Evolutionary conservation across 2,888 invertebrate genomes (phyloP), one percentile per base, ranked within the genome.

Genomic region (Baccha elongata): DNA sequence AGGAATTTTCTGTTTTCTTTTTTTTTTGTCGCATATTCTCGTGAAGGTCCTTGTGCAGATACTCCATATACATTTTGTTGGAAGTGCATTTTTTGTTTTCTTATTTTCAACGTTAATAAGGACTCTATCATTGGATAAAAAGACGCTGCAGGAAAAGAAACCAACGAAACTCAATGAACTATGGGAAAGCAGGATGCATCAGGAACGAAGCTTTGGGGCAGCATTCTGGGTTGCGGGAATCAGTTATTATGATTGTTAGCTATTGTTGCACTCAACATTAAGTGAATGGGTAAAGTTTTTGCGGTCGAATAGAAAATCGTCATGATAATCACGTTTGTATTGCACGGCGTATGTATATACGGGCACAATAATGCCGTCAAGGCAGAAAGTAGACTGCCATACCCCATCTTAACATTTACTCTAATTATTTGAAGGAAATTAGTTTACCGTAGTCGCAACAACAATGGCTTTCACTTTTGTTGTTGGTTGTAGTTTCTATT

Each of bases 231-330:
- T 68, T 26, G n/a, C n/a, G 46, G 62, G 40, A 67, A 55, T 60
- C 72, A 68, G 78, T 68, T 83, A 68, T 73, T 58, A 72, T 60
- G 67, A 72, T 79, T 79, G 79, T 73, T 79, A 64, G 83, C 78
- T 73, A 83, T 83, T 83, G 83, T 83, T 83, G 83, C 83, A 73
- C 44, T 78, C 68, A 68, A 44, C 72, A 53, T 78, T 78, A 83
- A 73, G 78, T 73, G 72, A 78, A 83, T 83, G 72, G 78, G 68
- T 50, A 78, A 78, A 83, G 78, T 83, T 73, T 83, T 78, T 78
- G 72, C 64, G 78, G 72, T 58, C 67, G 62, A 67, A 58, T 44
- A 50, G 68, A 67, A 64, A 78, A 78, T 73, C 72, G 72, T 83
- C 72, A 73, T 78, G 78, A 50, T 83, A 83, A 78, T 83, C 83